Evolutionary conservation across 2,113 vertebrate genomes (phyloP).

Genomic region (Ophiodon elongatus): DNA sequence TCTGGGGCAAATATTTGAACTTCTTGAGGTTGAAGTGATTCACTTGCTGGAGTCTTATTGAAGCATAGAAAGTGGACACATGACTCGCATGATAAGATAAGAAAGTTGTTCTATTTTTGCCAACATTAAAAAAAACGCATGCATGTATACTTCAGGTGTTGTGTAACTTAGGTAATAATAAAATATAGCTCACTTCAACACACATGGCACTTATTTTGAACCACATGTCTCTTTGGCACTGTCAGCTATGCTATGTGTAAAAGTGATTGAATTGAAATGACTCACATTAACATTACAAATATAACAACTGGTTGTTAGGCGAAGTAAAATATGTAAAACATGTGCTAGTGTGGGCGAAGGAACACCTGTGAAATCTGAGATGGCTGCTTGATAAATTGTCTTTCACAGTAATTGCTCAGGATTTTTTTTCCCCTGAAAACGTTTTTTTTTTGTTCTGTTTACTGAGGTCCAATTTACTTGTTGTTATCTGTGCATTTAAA

Average conservation of each 20-base stretch:
- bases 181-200: slow-evolving; percentile 26
- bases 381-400: slow-evolving; percentile 72
- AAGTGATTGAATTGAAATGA: slow-evolving; percentile 75
- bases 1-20: slow-evolving; percentile 63
- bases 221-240: slow-evolving; percentile 63
- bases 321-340: slow-evolving; percentile 70
- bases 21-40: slow-evolving; percentile 48
- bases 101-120: slow-evolving; percentile 20
- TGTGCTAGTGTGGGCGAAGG: slow-evolving; percentile 69
- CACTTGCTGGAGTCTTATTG: slow-evolving; percentile 11
- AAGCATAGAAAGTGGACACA: slow-evolving; percentile 29
- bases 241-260: slow-evolving; percentile 61
- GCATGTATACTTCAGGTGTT: slow-evolving; percentile 9
- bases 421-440: slow-evolving; percentile 30
- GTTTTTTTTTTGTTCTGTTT: slow-evolving; percentile 44
- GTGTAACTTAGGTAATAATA: not conserved
- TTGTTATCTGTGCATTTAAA: slow-evolving; percentile 24
- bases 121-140: slow-evolving; percentile 13
- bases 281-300: slow-evolving; percentile 79
- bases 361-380: slow-evolving; percentile 80
- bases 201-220: slow-evolving; percentile 51
- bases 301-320: slow-evolving; percentile 64
- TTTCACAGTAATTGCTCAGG: slow-evolving; percentile 67
- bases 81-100: slow-evolving; percentile 43
- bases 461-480: not conserved